Evolutionary conservation across 1,140 invertebrate genomes (phyloP), one percentile per base, ranked within the genome.

Genomic region (Drosophila ironensis): DNA sequence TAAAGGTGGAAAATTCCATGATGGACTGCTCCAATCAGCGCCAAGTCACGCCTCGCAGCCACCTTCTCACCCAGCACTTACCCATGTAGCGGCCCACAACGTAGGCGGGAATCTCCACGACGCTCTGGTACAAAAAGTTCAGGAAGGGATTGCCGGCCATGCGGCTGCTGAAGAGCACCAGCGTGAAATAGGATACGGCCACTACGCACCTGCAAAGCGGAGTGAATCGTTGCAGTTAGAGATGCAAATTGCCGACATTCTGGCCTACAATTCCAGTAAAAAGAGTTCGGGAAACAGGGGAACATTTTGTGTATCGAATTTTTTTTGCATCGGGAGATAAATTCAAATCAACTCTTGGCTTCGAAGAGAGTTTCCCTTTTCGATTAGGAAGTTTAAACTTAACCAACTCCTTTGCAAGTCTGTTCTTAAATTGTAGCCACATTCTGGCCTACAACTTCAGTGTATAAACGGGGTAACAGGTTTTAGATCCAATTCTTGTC

Each of bases 111-210:
- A 94, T 88, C 82, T 95, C 94, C 12, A 92, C 91, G 3, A 93
- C 54, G 42, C 92, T 91, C 73, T 94, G 92, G 64, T 92, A 91
- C 50, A 93, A 91, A 87, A 93, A 94, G 87, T 94, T 94, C 33
- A 95, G 74, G 77, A 94, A 95, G 14, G 94, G 93, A 89, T 94
- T 94, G 33, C 93, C 94, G 30, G 91, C 90, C 73, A 94, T 88
- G 53, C 93, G 93, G 63, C 91, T 92, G 2, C 93, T 91, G 71
- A 93, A 94, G 25, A 94, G 89, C 4, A 93, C 88, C 37, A 94
- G 80, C 6, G 92, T 92, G 54, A 92, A 92, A 87, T 94, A 94
- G 41, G 92, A 91, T 56, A 93, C 75, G 22, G 91, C 91, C 54
- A 92, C 92, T 38, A 92, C 91, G 47, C 92, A 87, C 93, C 93